Evolutionary conservation across 2,797 vertebrate species (phyloP).

Genomic region (Halcyon badia): DNA sequence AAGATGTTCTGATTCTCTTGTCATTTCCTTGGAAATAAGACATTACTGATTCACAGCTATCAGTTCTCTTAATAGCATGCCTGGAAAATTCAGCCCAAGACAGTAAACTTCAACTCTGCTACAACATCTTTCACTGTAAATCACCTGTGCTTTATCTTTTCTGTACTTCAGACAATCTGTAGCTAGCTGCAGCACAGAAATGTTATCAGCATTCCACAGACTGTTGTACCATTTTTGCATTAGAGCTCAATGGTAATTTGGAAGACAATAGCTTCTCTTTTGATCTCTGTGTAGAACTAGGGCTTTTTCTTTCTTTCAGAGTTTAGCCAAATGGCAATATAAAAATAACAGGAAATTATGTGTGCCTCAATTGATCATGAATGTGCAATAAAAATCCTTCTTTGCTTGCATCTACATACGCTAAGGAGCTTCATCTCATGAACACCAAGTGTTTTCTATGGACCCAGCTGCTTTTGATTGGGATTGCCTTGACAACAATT

Average conservation of each 20-base stretch:
- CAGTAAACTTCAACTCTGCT: not conserved
- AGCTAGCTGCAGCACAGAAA: slow-evolving; percentile 40
- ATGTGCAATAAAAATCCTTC: slow-evolving; percentile 30
- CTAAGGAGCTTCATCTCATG: not conserved
- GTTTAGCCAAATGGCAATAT: not conserved
- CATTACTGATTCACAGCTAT: not conserved
- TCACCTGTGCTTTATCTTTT: slow-evolving; percentile 10
- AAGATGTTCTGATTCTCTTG: not conserved
- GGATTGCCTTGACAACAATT: slow-evolving; percentile 48
- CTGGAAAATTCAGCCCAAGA: not conserved
- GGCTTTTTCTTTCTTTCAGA: slow-evolving; percentile 48
- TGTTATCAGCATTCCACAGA: slow-evolving; percentile 68
- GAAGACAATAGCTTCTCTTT: slow-evolving; percentile 65
- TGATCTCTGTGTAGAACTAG: slow-evolving; percentile 50
- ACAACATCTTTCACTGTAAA: slow-evolving; percentile 11
- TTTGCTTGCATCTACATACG: not conserved
- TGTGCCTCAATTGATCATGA: slow-evolving; percentile 6
- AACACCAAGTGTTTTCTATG: slow-evolving; percentile 35
- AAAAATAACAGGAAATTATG: slow-evolving; percentile 56
- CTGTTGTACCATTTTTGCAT: slow-evolving; percentile 60
- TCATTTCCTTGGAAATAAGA: not conserved
- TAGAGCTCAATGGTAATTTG: slow-evolving; percentile 48
- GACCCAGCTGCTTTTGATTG: slow-evolving; percentile 47
- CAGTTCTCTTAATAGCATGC: not conserved
- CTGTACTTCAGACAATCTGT: not conserved